A percentile compares a stretch with the other conserved stretches of the same genome.
Conservation (phyloP, 2,888 invertebrate genomes). For the Diabrotica balteata region DNA sequence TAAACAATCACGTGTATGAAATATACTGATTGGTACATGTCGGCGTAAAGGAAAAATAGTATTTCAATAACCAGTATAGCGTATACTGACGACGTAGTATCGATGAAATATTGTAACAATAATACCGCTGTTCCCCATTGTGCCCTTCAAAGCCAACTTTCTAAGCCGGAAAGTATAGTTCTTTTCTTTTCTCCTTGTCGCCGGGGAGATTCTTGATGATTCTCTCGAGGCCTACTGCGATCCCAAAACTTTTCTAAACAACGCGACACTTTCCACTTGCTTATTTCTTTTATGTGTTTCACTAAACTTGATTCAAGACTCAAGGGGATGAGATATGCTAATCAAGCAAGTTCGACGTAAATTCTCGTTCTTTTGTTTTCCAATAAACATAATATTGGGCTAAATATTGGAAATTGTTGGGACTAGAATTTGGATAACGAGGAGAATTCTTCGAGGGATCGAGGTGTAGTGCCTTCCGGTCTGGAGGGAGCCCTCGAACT, state of each 20-base stretch:
- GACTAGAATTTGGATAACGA: background rate
- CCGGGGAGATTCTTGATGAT: constrained; percentile 17
- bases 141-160: constrained; percentile 10
- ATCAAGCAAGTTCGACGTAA: constrained; percentile 2
- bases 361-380: constrained; percentile 3
- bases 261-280: constrained; percentile 19
- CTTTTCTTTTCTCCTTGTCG: constrained; percentile 14
- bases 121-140: constrained; percentile 17
- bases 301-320: constrained; percentile 13
- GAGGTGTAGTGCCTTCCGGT: background rate
- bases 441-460: background rate
- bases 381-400: constrained; percentile 6
- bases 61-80: too few relatives aligned
- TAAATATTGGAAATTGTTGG: constrained; percentile 2
- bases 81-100: background rate
- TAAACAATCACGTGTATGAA: too few relatives aligned
- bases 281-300: constrained; percentile 25
- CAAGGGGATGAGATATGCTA: constrained; percentile 21
- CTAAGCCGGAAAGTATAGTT: constrained; percentile 19
- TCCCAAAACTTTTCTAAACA: constrained; percentile 23
- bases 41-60: too few relatives aligned
- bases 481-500: background rate
- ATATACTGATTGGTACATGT: too few relatives aligned
- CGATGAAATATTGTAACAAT: constrained; percentile 23
- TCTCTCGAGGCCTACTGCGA: constrained; percentile 14